These are phyloP conservation scores for Ophiothrix spiculata DNA, from an alignment of 35 echinoderm and acorn worm genomes.

Conservation along the genomic window DNA sequence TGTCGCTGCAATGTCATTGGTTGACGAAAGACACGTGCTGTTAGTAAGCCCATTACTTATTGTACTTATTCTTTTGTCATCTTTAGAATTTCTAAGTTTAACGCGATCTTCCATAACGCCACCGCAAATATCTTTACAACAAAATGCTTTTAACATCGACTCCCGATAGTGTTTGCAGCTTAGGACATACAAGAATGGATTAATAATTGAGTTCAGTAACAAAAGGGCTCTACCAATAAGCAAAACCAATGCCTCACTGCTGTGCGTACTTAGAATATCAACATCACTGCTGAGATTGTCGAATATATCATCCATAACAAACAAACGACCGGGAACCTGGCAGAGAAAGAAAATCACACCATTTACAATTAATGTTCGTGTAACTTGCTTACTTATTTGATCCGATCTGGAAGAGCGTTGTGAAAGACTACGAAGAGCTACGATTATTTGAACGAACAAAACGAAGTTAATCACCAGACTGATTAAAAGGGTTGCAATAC, in stretches of 20 bases:
- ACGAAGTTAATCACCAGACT: background rate
- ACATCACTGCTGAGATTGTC: background rate
- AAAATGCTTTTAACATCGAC: background rate
- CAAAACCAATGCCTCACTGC: background rate
- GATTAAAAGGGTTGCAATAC: background rate
- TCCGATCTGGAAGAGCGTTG: background rate
- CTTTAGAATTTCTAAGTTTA: too few relatives aligned
- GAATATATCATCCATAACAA: background rate
- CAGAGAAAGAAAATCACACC: background rate
- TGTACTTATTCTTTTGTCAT: too few relatives aligned
- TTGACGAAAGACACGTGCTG: too few relatives aligned
- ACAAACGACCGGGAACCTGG: background rate
- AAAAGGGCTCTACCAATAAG: background rate
- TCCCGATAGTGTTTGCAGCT: background rate
- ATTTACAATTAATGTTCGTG: background rate
- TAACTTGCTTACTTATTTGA: background rate
- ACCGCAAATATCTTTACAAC: too few relatives aligned
- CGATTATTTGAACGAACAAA: background rate
- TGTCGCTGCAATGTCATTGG: too few relatives aligned
- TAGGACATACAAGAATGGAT: background rate
- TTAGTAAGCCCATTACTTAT: too few relatives aligned
- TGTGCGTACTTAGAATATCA: background rate
- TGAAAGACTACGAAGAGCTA: background rate
- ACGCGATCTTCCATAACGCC: too few relatives aligned
- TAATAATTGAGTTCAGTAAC: background rate